These are phyloP conservation scores for Macropodus opercularis DNA, from an alignment of 2,797 vertebrate genomes.

Conservation along the genomic window DNA sequence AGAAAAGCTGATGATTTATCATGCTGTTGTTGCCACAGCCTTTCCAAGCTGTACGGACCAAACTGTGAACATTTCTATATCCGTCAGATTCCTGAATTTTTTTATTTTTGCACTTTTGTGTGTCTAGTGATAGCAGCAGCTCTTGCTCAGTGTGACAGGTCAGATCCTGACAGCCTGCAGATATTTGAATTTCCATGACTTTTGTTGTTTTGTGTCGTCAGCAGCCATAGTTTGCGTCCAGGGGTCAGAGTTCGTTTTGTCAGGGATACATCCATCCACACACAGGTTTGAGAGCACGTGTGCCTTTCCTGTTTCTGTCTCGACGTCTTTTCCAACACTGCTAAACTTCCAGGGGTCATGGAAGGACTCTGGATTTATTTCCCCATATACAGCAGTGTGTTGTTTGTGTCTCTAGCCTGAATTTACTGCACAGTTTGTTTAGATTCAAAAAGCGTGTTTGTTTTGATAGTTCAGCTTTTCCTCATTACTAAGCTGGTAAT, in stretches of 20 bases:
- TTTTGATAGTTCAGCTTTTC: constrained; percentile 11
- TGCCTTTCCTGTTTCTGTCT: constrained; percentile 62
- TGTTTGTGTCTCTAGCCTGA: constrained; percentile 4
- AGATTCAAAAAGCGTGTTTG: constrained; percentile 6
- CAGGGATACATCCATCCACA: constrained; percentile 20
- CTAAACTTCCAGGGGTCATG: constrained; percentile 22
- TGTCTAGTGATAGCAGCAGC: no score
- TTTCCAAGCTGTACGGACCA: neutral
- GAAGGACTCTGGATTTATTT: constrained; percentile 33
- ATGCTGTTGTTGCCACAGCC: neutral
- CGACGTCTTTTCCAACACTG: constrained; percentile 33
- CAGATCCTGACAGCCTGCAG: no score
- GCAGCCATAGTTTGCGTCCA: constrained; percentile 1
- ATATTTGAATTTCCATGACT: no score
- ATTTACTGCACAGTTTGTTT: neutral
- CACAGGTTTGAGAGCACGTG: constrained; percentile 43
- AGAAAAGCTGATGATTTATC: neutral
- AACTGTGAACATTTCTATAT: neutral
- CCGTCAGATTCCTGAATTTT: no score
- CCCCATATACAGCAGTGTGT: neutral
- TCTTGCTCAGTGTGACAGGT: no score
- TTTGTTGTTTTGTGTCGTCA: neutral
- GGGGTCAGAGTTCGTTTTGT: constrained; percentile 38
- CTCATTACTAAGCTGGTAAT: constrained; percentile 28
- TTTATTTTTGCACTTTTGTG: no score